These are phyloP conservation scores for Pandemis corylana DNA, from an alignment of 2,888 invertebrate species.

Conservation along the genomic window DNA sequence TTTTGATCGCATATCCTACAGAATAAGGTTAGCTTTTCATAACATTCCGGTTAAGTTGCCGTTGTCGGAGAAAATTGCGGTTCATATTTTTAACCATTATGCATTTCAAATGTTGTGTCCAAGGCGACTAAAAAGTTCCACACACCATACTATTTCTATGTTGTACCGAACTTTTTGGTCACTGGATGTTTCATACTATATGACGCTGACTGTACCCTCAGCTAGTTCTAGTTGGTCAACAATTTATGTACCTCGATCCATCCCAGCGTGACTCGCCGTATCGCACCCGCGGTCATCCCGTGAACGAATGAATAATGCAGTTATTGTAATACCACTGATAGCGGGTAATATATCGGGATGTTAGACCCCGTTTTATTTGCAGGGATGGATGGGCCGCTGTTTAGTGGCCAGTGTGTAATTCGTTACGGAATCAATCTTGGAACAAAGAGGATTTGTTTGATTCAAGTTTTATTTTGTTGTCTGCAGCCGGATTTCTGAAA, in stretches of 20 bases:
- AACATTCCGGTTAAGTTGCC: too few relatives aligned
- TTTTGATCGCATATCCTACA: too few relatives aligned
- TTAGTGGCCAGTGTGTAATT: not conserved
- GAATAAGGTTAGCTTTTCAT: too few relatives aligned
- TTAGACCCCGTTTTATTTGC: conserved; percentile 13
- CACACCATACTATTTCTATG: too few relatives aligned
- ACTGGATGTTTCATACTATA: too few relatives aligned
- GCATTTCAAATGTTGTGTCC: too few relatives aligned
- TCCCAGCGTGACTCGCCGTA: conserved; percentile 6
- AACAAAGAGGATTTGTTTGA: not conserved
- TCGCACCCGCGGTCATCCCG: conserved; percentile 28
- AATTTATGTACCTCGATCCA: conserved; percentile 26
- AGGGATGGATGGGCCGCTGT: conserved; percentile 21
- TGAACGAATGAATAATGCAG: conserved; percentile 39
- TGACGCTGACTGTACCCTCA: not conserved
- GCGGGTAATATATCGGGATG: conserved; percentile 34
- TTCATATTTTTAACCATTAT: too few relatives aligned
- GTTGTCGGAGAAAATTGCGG: too few relatives aligned
- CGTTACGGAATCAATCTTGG: conserved; percentile 6
- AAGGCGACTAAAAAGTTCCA: too few relatives aligned
- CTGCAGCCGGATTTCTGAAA: too few relatives aligned
- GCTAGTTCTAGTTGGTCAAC: not conserved
- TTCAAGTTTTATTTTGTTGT: not conserved
- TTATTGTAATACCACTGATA: conserved; percentile 41
- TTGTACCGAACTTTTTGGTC: too few relatives aligned